Evolutionary conservation across 2,113 vertebrate species (phyloP), one percentile per base, ranked within the genome.

Genomic region (Balaeniceps rex): DNA sequence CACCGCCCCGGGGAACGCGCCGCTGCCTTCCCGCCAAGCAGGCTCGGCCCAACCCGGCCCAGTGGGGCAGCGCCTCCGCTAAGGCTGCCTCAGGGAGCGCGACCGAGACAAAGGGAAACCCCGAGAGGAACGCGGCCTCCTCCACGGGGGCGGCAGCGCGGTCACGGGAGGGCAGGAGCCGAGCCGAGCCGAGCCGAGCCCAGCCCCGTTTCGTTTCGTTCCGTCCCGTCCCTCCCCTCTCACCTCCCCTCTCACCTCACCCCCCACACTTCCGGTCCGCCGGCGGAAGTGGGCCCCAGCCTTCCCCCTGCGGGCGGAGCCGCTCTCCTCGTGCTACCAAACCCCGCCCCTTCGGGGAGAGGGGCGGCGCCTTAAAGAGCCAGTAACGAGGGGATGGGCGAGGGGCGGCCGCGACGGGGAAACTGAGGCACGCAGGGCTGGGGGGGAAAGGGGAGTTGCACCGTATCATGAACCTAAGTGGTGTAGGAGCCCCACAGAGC

Each of bases 81-180:
- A 31, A 66, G 75, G 90, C 38, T 24, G 64, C 36, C n/a, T 11
- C 52, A 72, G 60, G 54, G 11, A 51, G 63, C 44, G n/a, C 25
- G 10, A 21, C 28, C 16, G 17, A 23, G 12, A 83, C 60, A 85
- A 91, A 87, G 18, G 6, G 8, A 6, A 36, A 9, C 8, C 28
- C 28, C 10, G 8, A 7, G 7, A 1, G 14, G 0, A n/a, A 42
- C 12, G 2, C 47, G 24, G 23, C 12, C 22, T 19, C 6, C 55
- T 11, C 40, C 5, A 33, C 29, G 14, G 42, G 3, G 19, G 34
- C 46, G 3, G 9, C 34, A 4, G n/a, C 5, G 16, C 21, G 18
- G 24, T 2, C 17, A 7, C 38, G 4, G 47, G 33, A 5, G 11
- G 15, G 23, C 2, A n/a, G n/a, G n/a, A n/a, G n/a, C n/a, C n/a